Evolutionary conservation across 2,888 invertebrate genomes (phyloP).

Genomic region (Nomada lathburiana): DNA sequence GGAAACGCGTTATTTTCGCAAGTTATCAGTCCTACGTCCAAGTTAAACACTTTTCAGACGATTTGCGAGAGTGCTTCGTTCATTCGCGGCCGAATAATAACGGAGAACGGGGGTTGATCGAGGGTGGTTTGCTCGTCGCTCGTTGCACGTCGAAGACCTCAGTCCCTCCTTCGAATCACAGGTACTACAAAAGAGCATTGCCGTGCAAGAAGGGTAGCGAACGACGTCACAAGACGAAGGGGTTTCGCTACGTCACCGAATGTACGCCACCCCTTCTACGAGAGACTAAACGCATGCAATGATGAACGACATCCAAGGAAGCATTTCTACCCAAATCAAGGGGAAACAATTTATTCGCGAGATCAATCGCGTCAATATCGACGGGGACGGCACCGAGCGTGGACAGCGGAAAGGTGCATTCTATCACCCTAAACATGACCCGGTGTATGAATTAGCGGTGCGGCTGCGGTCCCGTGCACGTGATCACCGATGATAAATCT

Average conservation of each 20-base stretch:
- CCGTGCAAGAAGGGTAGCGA: neutral
- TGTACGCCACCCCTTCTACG: neutral
- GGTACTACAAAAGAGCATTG: neutral
- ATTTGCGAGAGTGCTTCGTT: conserved; percentile 20
- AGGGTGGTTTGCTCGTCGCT: conserved; percentile 3
- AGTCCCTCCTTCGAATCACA: neutral
- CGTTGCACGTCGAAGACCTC: neutral
- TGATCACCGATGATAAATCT: conserved; percentile 73
- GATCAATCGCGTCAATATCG: neutral
- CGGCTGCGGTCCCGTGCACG: conserved; percentile 41
- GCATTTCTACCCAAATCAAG: neutral
- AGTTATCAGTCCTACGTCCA: conserved; percentile 36
- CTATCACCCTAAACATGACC: neutral
- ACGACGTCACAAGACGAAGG: neutral
- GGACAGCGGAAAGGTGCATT: neutral
- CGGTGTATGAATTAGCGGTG: conserved; percentile 48
- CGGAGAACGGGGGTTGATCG: conserved; percentile 1
- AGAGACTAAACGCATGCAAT: neutral
- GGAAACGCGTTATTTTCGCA: conserved; percentile 45
- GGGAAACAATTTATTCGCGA: neutral
- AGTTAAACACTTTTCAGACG: conserved; percentile 27
- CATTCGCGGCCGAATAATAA: neutral
- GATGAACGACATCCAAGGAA: neutral
- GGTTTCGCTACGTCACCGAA: neutral
- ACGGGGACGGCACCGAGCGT: neutral